Base-by-base conservation (phyloP, 2,797 vertebrate genomes). In the Peromyscus melanophrys region DNA sequence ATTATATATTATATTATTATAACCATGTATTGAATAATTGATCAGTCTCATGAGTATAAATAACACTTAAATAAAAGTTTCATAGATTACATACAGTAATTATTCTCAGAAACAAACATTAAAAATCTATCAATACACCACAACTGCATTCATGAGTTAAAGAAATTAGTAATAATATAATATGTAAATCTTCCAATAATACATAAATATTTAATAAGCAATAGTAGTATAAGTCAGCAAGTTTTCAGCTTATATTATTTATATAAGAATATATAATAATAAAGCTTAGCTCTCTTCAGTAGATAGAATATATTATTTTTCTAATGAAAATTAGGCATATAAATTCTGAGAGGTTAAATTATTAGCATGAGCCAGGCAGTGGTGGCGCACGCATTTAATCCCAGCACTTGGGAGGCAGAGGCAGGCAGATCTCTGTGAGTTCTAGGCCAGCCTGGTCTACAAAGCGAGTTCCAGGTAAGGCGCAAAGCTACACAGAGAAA, bases 1-100 rank as follows among this genome's bases (percentile, higher is more conserved):
- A 49, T 49, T 49, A 49, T 49, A 43, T 46, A 46, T 46, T 46
- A 46, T 46, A 49, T 49, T 49, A 49, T 49, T 12, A 12, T 52
- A 52, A 84, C 7, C 34, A 89, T 95, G 59, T 61, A 69, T 31
- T 88, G 88, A 97, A 81, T 85, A 92, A 90, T 78, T 95, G 2
- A 80, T 92, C 14, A 92, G 83, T 69, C 95, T 95, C 88, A 59
- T 69, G 21, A 90, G 10, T 75, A 77, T 85, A 95, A 95, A 89
- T 96, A 91, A 89, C 89, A 92, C 87, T 90, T 92, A 67, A 92
- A 94, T 95, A 71, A 46, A 94, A 97, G 89, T 96, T 91, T 75
- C 61, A 73, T 12, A 75, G 6, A 83, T 81, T 95, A 83, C 73
- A 61, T 4, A 19, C 2, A 94, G 75, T 89, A 90, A 71, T 95